A percentile compares a stretch with the other conserved stretches of the same genome.
These are phyloP conservation scores for Paedocypris micromegethes DNA, from an alignment of 2,797 vertebrate genomes.

Conservation along the genomic window DNA sequence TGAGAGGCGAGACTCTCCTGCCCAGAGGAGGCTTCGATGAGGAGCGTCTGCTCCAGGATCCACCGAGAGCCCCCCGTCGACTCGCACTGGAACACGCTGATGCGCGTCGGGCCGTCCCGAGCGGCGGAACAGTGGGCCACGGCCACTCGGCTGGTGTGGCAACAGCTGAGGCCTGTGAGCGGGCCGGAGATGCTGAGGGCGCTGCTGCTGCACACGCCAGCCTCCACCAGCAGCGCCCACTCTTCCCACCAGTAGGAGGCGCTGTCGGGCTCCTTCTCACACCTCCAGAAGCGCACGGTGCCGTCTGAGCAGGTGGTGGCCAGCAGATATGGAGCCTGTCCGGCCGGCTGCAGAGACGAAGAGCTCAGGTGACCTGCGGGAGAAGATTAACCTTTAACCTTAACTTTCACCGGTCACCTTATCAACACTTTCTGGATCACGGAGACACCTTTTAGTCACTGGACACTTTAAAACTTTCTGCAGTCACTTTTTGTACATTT, in stretches of 20 bases:
- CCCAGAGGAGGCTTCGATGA: constrained; percentile 67
- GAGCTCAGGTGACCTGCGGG: constrained; percentile 86
- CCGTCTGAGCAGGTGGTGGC: constrained; percentile 93
- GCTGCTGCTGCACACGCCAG: constrained; percentile 76
- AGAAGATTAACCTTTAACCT: no score
- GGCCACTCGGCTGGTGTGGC: constrained; percentile 88
- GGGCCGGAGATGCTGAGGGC: constrained; percentile 76
- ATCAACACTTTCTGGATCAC: no score
- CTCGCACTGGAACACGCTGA: constrained; percentile 93
- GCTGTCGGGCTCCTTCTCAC: constrained; percentile 50
- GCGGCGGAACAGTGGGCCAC: constrained; percentile 79
- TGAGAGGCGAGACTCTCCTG: neutral
- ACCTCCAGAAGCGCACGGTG: constrained; percentile 92
- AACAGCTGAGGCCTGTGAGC: constrained; percentile 87
- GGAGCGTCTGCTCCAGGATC: constrained; percentile 88
- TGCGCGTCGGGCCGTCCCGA: constrained; percentile 64
- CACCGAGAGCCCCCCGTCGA: constrained; percentile 93
- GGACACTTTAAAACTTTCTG: no score
- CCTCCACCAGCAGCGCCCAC: constrained; percentile 90
- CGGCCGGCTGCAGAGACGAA: constrained; percentile 88
- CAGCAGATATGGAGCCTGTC: constrained; percentile 87
- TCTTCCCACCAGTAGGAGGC: constrained; percentile 86
- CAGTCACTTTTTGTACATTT: no score
- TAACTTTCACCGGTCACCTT: no score
- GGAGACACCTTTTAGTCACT: no score